Conservation (phyloP, 2,113 vertebrate species). For the Campylorhamphus procurvoides region DNA sequence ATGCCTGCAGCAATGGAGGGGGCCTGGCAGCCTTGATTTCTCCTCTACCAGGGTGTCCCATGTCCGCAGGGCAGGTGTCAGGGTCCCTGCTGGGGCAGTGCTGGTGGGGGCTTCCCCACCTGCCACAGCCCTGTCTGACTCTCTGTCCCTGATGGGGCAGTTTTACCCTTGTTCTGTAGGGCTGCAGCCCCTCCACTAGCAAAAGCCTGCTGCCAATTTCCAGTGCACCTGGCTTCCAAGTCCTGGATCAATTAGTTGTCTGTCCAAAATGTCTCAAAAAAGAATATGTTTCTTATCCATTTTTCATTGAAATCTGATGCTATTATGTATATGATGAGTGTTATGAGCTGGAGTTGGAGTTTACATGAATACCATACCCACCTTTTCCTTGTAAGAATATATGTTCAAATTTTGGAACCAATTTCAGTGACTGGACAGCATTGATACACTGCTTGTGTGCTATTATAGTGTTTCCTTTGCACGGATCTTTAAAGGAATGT, state of each 20-base stretch:
- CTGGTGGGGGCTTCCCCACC: not conserved
- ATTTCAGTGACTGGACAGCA: not conserved
- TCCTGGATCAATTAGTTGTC: not conserved
- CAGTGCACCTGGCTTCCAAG: not conserved
- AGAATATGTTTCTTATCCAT: not conserved
- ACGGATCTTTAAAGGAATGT: not conserved
- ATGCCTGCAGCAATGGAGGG: not conserved
- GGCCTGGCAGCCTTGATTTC: not conserved
- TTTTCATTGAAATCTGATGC: not conserved
- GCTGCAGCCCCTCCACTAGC: not conserved
- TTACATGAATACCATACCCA: not conserved
- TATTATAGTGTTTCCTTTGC: not conserved
- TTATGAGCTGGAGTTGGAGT: not conserved
- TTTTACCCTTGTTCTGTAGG: not conserved
- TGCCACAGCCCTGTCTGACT: not conserved
- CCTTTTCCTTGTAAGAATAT: not conserved
- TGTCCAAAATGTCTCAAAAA: not conserved
- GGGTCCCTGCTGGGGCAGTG: rapidly evolving
- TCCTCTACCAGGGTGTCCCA: not conserved
- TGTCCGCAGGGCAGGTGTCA: not conserved
- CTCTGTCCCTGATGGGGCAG: not conserved
- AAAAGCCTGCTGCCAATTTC: not conserved
- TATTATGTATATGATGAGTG: not conserved
- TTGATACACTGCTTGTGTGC: not conserved
- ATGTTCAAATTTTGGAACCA: not conserved